Conservation (phyloP, 2,888 invertebrate genomes). For the Eutolmus rufibarbis region DNA sequence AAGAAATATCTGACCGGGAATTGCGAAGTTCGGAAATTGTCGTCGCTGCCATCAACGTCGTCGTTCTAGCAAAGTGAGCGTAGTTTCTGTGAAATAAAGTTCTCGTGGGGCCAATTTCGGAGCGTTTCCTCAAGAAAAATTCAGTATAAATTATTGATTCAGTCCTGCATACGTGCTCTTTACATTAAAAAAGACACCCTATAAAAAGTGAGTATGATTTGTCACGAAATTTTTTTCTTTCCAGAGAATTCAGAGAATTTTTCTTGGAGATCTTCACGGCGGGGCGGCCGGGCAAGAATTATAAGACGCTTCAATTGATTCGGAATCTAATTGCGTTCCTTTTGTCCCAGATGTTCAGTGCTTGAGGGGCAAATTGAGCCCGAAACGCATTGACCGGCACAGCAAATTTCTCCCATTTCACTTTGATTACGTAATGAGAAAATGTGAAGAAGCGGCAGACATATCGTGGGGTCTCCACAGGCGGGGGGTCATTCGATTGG, state of each 20-base stretch:
- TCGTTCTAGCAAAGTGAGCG: conserved; percentile 14
- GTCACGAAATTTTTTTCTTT: neutral
- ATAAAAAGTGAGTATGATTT: conserved; percentile 9
- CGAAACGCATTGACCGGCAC: neutral
- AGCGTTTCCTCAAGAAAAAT: neutral
- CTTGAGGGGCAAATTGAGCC: neutral
- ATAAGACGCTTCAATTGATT: neutral
- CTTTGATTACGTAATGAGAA: conserved; percentile 16
- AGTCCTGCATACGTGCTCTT: neutral
- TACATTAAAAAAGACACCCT: neutral
- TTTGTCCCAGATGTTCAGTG: neutral
- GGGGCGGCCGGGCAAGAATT: neutral
- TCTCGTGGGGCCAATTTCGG: conserved; percentile 1
- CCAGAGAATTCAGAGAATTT: neutral
- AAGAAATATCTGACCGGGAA: neutral
- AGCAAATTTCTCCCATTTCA: neutral
- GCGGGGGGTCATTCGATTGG: neutral
- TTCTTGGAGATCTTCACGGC: neutral
- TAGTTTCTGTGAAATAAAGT: conserved; percentile 23
- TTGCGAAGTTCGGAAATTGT: conserved; percentile 17
- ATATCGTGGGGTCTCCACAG: neutral
- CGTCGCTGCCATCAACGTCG: conserved; percentile 27
- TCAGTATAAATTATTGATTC: neutral
- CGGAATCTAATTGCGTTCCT: neutral
- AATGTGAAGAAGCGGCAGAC: neutral